phyloP scores from a whole-genome alignment of 2,888 invertebrate genomes.

The Tineola bisselliella region DNA sequence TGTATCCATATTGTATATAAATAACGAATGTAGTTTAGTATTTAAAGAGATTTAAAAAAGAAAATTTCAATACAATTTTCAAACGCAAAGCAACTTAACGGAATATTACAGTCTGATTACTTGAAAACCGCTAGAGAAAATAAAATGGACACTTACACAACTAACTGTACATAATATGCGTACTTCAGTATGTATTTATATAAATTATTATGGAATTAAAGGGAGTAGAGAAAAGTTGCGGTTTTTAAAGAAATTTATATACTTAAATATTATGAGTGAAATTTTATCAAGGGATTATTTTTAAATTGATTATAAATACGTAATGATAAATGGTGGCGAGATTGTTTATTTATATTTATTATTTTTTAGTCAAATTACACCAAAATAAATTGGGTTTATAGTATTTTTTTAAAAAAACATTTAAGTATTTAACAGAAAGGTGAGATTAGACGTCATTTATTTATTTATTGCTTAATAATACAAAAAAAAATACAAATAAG shows the following conservation, averaged over 20 bases:
- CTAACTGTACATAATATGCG: not conserved
- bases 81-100: not conserved
- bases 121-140: slow-evolving; percentile 34
- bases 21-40: no score
- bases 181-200: not conserved
- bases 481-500: no score
- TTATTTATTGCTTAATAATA: no score
- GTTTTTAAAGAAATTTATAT: slow-evolving; percentile 13
- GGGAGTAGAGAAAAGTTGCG: slow-evolving; percentile 17
- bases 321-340: no score
- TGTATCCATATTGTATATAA: no score
- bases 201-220: slow-evolving; percentile 19
- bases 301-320: no score
- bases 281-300: no score
- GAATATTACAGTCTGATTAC: slow-evolving; percentile 37
- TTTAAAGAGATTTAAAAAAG: not conserved
- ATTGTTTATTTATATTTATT: no score
- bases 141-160: not conserved
- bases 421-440: not conserved
- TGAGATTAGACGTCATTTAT: not conserved
- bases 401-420: no score
- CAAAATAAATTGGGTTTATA: no score
- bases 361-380: no score
- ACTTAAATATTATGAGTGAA: no score
- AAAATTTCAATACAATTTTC: not conserved